These are phyloP conservation scores for Diploptera punctata DNA, from an alignment of 2,888 invertebrate genomes.

Conservation along the genomic window DNA sequence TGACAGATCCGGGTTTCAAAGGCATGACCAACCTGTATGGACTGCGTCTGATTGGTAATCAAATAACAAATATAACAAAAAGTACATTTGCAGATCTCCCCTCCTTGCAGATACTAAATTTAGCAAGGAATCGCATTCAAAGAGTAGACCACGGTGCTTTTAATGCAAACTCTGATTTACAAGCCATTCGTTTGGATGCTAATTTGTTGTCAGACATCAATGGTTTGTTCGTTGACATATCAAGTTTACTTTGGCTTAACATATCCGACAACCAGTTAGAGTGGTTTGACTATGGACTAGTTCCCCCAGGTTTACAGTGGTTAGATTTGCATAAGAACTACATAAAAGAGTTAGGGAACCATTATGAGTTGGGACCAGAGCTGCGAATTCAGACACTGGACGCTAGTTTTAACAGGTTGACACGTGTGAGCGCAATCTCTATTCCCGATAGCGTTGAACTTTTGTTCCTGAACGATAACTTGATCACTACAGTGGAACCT, in stretches of 20 bases:
- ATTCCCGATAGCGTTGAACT: constrained; percentile 86
- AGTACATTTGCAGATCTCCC: constrained; percentile 81
- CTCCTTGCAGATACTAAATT: constrained; percentile 82
- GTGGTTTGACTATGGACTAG: constrained; percentile 86
- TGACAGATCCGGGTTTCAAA: constrained; percentile 83
- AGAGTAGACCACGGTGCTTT: constrained; percentile 83
- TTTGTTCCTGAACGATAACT: constrained; percentile 88
- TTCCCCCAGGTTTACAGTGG: constrained; percentile 85
- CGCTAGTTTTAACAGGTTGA: constrained; percentile 88
- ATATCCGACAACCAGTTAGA: constrained; percentile 89
- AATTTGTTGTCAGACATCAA: constrained; percentile 84
- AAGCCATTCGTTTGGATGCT: constrained; percentile 86
- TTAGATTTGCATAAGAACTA: constrained; percentile 89
- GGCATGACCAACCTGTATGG: constrained; percentile 88
- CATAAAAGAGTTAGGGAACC: constrained; percentile 78
- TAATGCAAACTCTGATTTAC: constrained; percentile 77
- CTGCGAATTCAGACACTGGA: constrained; percentile 83
- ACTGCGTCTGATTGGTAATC: constrained; percentile 87
- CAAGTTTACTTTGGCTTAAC: constrained; percentile 86
- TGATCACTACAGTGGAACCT: constrained; percentile 83
- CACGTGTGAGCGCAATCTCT: constrained; percentile 74
- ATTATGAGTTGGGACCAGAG: constrained; percentile 72
- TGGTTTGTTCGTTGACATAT: constrained; percentile 83
- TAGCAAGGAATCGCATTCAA: constrained; percentile 84
- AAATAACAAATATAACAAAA: constrained; percentile 80